Percentiles rank a stretch among this genome's conserved stretches.
Conservation (phyloP, 2,888 invertebrate species). For the Pelosia muscerda region DNA sequence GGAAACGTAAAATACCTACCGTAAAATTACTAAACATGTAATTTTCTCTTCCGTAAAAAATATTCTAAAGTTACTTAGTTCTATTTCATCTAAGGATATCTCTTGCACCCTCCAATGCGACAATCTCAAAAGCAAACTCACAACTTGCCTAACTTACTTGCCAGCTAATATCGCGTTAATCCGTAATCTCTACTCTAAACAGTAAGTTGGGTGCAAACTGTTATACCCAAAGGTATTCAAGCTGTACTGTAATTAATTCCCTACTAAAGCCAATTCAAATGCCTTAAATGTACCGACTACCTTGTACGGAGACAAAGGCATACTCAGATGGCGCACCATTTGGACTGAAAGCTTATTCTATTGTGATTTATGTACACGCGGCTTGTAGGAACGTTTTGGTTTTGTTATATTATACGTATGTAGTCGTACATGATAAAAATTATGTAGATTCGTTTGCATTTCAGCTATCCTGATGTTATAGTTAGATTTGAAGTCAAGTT, state of each 20-base stretch:
- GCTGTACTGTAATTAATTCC: conserved; percentile 56
- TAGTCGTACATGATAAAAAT: not conserved
- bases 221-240: conserved; percentile 47
- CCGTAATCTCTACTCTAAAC: conserved; percentile 41
- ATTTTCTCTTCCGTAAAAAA: not conserved
- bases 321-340: conserved; percentile 19
- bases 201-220: conserved; percentile 41
- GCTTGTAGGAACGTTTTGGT: conserved; percentile 10
- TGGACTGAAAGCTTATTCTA: conserved; percentile 37
- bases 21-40: too few relatives aligned
- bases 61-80: not conserved
- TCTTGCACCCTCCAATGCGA: not conserved
- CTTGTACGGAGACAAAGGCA: conserved; percentile 35
- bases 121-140: conserved; percentile 9
- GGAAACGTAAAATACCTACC: too few relatives aligned
- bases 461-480: too few relatives aligned
- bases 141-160: conserved; percentile 39
- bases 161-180: conserved; percentile 36
- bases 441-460: not conserved
- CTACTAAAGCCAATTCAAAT: conserved; percentile 44
- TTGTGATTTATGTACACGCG: conserved; percentile 27
- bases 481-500: too few relatives aligned
- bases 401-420: not conserved
- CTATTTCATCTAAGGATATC: not conserved
- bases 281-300: conserved; percentile 39